A percentile compares a stretch with the other conserved stretches of the same genome.
These are phyloP conservation scores for Pelagia noctiluca DNA, from an alignment of 30 jellyfish, hydroid and myxozoan species.

Conservation along the genomic window DNA sequence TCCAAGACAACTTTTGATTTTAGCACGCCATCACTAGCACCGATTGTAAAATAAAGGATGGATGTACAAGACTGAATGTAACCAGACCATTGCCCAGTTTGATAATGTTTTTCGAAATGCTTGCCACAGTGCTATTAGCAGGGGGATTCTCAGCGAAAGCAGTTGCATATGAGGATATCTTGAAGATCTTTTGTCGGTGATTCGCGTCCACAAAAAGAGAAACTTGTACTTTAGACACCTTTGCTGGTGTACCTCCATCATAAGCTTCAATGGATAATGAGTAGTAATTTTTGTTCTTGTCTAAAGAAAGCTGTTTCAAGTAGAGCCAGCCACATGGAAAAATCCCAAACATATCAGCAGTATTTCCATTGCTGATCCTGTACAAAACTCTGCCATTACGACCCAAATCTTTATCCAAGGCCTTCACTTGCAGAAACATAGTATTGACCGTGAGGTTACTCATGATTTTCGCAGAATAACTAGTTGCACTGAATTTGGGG, in stretches of 20 bases:
- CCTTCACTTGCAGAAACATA: constrained; percentile 22
- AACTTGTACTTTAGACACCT: constrained; percentile 25
- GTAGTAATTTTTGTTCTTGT: constrained; percentile 22
- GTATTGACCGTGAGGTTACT: constrained; percentile 58
- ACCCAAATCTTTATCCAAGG: constrained; percentile 62
- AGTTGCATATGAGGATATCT: neutral
- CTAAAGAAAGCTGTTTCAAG: constrained; percentile 23
- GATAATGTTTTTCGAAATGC: neutral
- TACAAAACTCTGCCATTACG: constrained; percentile 34
- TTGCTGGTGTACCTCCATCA: constrained; percentile 56
- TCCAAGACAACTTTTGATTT: constrained; percentile 43
- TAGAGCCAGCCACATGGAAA: constrained; percentile 81
- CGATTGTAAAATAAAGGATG: constrained; percentile 1
- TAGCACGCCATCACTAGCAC: constrained; percentile 43
- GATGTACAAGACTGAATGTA: constrained; percentile 9
- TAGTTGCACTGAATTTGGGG: constrained; percentile 36
- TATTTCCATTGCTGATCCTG: constrained; percentile 57
- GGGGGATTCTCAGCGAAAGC: constrained; percentile 37
- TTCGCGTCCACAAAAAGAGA: constrained; percentile 38
- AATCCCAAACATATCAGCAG: constrained; percentile 58
- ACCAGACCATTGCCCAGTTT: neutral
- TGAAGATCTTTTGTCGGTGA: constrained; percentile 10
- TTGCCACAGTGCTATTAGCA: constrained; percentile 32
- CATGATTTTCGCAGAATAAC: constrained; percentile 16
- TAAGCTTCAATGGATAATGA: constrained; percentile 26